phyloP scores from a whole-genome alignment of 2,797 vertebrate genomes.

The Dromococcyx pavoninus region DNA sequence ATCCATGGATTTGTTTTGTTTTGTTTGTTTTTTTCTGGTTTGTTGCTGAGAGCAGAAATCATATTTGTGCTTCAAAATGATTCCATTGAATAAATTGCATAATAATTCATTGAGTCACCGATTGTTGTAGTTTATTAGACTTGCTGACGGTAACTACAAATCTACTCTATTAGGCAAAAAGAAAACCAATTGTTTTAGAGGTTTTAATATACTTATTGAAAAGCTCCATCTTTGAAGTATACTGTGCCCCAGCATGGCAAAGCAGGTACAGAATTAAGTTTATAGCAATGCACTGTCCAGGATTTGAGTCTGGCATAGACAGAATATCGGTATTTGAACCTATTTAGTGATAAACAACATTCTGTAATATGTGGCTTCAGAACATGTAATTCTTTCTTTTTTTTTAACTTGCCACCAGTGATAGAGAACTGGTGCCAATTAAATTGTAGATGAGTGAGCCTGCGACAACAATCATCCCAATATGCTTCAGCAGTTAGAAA shows the following conservation, averaged over 20 bases:
- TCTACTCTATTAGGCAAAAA: neutral
- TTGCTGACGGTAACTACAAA: neutral
- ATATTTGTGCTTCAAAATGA: neutral
- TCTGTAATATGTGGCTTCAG: neutral
- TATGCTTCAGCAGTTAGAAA: constrained; percentile 13
- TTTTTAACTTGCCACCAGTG: neutral
- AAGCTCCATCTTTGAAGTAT: neutral
- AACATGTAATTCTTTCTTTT: neutral
- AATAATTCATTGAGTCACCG: neutral
- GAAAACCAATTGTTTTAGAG: neutral
- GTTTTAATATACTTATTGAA: neutral
- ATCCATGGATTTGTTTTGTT: neutral
- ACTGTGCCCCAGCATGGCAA: neutral
- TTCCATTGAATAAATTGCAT: neutral
- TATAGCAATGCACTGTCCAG: neutral
- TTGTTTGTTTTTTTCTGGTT: neutral
- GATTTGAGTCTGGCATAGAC: neutral
- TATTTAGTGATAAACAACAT: constrained; percentile 31
- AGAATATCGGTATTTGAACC: constrained; percentile 11
- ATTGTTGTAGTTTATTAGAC: constrained; percentile 2
- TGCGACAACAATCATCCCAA: neutral
- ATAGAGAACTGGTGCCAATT: constrained; percentile 23
- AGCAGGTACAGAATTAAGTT: neutral
- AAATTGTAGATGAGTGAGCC: neutral
- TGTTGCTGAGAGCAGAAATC: neutral